Conservation (phyloP, 2,113 vertebrate genomes). For the Trachemys scripta region DNA sequence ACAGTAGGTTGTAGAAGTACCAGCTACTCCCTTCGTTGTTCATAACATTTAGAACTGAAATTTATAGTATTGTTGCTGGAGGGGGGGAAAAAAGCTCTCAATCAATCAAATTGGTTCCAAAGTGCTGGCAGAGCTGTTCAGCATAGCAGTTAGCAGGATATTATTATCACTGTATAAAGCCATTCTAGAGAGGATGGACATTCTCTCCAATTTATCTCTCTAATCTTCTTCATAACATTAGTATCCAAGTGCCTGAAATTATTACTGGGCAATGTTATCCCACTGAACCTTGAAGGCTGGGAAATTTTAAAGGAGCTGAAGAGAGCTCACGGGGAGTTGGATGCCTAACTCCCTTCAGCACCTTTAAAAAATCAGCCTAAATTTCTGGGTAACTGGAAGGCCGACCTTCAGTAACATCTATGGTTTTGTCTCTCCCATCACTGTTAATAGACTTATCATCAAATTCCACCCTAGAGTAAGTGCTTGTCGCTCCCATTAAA, state of each 20-base stretch:
- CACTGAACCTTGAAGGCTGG: background rate
- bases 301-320: background rate
- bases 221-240: background rate
- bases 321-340: background rate
- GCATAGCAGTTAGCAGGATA: background rate
- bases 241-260: background rate
- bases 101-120: background rate
- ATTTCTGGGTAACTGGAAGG: background rate
- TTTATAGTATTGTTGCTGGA: background rate
- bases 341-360: background rate
- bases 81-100: background rate
- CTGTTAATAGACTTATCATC: background rate
- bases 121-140: background rate
- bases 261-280: background rate
- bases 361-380: background rate
- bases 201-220: background rate
- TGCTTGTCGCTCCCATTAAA: conserved; percentile 1
- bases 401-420: background rate
- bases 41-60: background rate
- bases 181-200: background rate
- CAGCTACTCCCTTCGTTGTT: background rate
- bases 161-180: background rate
- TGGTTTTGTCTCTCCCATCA: background rate
- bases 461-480: background rate
- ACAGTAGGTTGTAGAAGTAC: background rate